Conservation (phyloP, 2,888 invertebrate genomes). For the Pterostichus madidus region DNA sequence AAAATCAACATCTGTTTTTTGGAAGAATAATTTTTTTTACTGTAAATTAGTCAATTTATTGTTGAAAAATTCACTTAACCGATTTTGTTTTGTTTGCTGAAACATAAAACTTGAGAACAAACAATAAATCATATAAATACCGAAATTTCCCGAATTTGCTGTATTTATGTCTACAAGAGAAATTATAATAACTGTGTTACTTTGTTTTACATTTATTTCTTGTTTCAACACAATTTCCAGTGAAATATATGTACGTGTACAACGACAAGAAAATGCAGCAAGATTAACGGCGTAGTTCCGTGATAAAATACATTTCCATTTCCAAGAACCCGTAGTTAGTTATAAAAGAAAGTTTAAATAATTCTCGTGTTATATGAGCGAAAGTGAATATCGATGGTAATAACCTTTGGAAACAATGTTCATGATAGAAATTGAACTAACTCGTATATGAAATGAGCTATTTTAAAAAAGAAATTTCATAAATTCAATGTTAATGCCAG, state of each 20-base stretch:
- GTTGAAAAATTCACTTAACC: too few relatives aligned
- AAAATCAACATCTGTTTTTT: too few relatives aligned
- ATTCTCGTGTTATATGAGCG: conserved; percentile 44
- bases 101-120: too few relatives aligned
- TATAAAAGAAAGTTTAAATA: conserved; percentile 49
- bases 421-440: conserved; percentile 33
- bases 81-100: too few relatives aligned
- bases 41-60: too few relatives aligned
- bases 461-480: conserved; percentile 49
- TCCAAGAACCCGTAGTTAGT: conserved; percentile 19
- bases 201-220: conserved; percentile 1
- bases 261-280: background rate
- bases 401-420: conserved; percentile 35
- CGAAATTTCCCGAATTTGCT: too few relatives aligned
- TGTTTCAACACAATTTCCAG: background rate
- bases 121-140: too few relatives aligned
- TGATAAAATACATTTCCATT: conserved; percentile 47
- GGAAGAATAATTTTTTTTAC: too few relatives aligned
- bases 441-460: conserved; percentile 31
- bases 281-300: conserved; percentile 31
- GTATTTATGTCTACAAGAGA: too few relatives aligned
- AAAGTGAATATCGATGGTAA: conserved; percentile 48
- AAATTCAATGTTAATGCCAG: conserved; percentile 46
- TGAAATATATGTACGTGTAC: background rate
- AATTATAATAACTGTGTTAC: background rate